phyloP scores from a whole-genome alignment of 2,888 invertebrate genomes.

The Drosophila atripex region DNA sequence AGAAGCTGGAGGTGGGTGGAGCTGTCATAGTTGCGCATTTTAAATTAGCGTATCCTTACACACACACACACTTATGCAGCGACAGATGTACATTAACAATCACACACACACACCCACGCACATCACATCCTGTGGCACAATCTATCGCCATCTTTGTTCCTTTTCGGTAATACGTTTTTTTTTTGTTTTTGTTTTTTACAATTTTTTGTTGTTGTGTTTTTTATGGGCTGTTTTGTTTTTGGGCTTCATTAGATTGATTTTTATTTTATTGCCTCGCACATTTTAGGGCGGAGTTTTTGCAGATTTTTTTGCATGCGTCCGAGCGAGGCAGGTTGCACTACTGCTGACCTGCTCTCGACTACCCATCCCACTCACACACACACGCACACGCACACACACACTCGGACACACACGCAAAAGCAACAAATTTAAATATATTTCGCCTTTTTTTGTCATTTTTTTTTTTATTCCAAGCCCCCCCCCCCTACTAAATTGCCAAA shows the following conservation, averaged over 20 bases:
- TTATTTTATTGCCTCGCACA: slow-evolving; percentile 66
- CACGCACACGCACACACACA: slow-evolving; percentile 30
- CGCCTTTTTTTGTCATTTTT: slow-evolving; percentile 55
- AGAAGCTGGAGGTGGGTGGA: slow-evolving; percentile 26
- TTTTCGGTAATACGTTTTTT: slow-evolving; percentile 43
- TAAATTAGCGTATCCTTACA: slow-evolving; percentile 78
- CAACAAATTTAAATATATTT: slow-evolving; percentile 73
- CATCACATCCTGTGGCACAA: slow-evolving; percentile 18
- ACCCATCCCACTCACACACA: slow-evolving; percentile 40
- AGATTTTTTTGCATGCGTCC: slow-evolving; percentile 78
- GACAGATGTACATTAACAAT: slow-evolving; percentile 1
- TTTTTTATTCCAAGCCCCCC: slow-evolving; percentile 38
- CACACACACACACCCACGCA: slow-evolving; percentile 6
- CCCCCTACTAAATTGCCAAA: slow-evolving; percentile 69
- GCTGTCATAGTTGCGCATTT: slow-evolving; percentile 74
- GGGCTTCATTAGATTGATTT: slow-evolving; percentile 76
- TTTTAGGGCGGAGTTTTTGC: slow-evolving; percentile 84
- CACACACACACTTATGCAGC: neutral
- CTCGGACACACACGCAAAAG: slow-evolving; percentile 45
- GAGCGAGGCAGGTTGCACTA: slow-evolving; percentile 57
- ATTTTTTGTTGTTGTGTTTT: slow-evolving; percentile 1
- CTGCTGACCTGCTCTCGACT: slow-evolving; percentile 41
- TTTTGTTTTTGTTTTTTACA: too few species aligned
- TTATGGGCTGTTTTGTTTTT: slow-evolving; percentile 36
- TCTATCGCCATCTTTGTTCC: slow-evolving; percentile 51